phyloP scores from a whole-genome alignment of 1,140 invertebrate genomes.

The Tachypleus tridentatus region DNA sequence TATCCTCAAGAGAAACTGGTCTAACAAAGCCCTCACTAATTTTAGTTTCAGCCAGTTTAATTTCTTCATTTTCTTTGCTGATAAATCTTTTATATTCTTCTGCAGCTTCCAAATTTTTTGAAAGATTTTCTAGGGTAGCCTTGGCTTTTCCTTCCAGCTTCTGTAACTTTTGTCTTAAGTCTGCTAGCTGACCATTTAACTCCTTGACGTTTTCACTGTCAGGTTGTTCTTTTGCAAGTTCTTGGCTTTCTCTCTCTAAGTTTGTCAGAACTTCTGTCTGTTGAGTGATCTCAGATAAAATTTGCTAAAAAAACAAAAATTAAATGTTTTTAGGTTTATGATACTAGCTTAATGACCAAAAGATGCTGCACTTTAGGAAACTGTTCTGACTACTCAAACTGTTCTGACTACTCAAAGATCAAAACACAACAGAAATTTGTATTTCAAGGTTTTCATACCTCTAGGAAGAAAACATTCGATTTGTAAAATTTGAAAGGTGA shows the following conservation, averaged over 20 bases:
- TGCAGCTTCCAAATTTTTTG: conserved; percentile 20
- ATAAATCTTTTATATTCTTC: conserved; percentile 57
- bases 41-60: conserved; percentile 72
- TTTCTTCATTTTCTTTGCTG: conserved; percentile 58
- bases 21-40: conserved; percentile 48
- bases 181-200: conserved; percentile 14
- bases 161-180: conserved; percentile 37
- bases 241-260: conserved; percentile 59
- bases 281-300: conserved; percentile 14
- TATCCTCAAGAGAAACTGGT: conserved; percentile 57
- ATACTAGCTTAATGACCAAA: no score
- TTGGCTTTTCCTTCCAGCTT: conserved; percentile 46
- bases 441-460: no score
- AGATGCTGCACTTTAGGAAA: no score
- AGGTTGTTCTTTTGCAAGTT: conserved; percentile 43
- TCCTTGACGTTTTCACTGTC: conserved; percentile 16
- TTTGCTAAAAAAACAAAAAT: conserved; percentile 6
- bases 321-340: no score
- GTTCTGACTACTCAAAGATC: no score
- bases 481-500: no score
- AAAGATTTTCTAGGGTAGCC: conserved; percentile 42
- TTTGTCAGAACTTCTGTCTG: conserved; percentile 42
- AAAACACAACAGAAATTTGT: no score
- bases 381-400: no score
- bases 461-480: no score